A percentile compares a stretch with the other conserved stretches of the same genome.
Evolutionary conservation across 2,888 invertebrate genomes (phyloP).

Genomic region (Glaucopsyche alexis): DNA sequence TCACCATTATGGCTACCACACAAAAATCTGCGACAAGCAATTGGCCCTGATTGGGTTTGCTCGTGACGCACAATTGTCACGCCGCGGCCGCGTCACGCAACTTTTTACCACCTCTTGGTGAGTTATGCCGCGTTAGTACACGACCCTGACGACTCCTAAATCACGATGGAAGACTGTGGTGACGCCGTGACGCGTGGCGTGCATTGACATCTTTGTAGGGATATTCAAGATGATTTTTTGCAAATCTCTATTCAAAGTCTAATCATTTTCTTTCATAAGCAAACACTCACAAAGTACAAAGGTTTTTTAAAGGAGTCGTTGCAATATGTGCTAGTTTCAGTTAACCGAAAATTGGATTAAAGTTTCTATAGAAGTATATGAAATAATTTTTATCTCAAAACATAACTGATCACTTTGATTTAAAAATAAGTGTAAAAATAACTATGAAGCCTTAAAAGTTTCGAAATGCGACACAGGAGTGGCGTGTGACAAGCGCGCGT

Average conservation of each 20-base stretch:
- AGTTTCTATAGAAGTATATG: too few species aligned
- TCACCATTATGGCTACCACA: constrained; percentile 42
- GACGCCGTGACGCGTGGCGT: constrained; percentile 20
- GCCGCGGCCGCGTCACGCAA: constrained; percentile 53
- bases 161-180: neutral
- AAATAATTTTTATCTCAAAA: neutral
- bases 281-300: too few species aligned
- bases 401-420: neutral
- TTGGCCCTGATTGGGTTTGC: constrained; percentile 49
- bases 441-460: neutral
- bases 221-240: too few species aligned
- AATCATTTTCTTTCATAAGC: too few species aligned
- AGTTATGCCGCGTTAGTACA: constrained; percentile 62
- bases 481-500: constrained; percentile 9
- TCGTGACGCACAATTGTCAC: constrained; percentile 64
- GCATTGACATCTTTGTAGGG: constrained; percentile 34
- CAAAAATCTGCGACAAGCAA: constrained; percentile 58
- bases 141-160: constrained; percentile 52
- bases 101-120: constrained; percentile 73
- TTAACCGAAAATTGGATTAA: too few species aligned
- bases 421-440: neutral
- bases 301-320: too few species aligned
- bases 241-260: too few species aligned
- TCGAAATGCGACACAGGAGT: constrained; percentile 5
- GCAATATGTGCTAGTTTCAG: too few species aligned